Percentiles rank a stretch among this genome's conserved stretches.
These are phyloP conservation scores for Botrylloides violaceus DNA, from an alignment of 23 tunicate genomes.

Conservation along the genomic window DNA sequence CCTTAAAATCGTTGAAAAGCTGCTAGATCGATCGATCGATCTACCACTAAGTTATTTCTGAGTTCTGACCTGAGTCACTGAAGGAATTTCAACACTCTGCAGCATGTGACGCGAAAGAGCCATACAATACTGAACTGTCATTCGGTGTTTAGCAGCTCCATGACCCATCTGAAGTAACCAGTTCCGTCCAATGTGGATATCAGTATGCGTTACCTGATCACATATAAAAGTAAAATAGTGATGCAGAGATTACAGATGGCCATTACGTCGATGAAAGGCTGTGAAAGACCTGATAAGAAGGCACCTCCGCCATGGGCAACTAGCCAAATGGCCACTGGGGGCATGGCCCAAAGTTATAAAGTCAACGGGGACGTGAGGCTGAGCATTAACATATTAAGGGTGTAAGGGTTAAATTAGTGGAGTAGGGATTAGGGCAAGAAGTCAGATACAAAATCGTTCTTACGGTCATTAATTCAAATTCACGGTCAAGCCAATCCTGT, in stretches of 20 bases:
- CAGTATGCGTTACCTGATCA: slow-evolving; percentile 52
- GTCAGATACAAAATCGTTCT: too few species aligned
- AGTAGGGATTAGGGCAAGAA: too few species aligned
- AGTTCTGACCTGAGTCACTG: slow-evolving; percentile 88
- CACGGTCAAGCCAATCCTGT: slow-evolving; percentile 85
- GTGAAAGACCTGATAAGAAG: too few species aligned
- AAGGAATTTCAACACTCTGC: slow-evolving; percentile 83
- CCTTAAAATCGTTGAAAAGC: slow-evolving; percentile 32
- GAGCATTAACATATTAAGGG: too few species aligned
- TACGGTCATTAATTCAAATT: slow-evolving; percentile 46
- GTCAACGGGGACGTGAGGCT: too few species aligned
- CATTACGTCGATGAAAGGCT: too few species aligned
- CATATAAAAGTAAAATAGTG: too few species aligned
- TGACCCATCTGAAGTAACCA: slow-evolving; percentile 87
- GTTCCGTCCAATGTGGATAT: slow-evolving; percentile 36
- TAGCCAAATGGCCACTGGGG: too few species aligned
- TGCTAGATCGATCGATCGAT: background rate
- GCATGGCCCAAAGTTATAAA: too few species aligned
- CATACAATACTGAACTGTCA: slow-evolving; percentile 84
- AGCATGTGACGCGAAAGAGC: slow-evolving; percentile 78
- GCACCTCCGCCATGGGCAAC: too few species aligned
- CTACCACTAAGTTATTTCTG: background rate
- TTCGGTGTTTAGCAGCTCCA: slow-evolving; percentile 48
- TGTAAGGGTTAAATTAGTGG: too few species aligned
- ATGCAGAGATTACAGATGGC: too few species aligned